Base-by-base conservation (phyloP, 2,888 invertebrate species). In the Metalampra italica region DNA sequence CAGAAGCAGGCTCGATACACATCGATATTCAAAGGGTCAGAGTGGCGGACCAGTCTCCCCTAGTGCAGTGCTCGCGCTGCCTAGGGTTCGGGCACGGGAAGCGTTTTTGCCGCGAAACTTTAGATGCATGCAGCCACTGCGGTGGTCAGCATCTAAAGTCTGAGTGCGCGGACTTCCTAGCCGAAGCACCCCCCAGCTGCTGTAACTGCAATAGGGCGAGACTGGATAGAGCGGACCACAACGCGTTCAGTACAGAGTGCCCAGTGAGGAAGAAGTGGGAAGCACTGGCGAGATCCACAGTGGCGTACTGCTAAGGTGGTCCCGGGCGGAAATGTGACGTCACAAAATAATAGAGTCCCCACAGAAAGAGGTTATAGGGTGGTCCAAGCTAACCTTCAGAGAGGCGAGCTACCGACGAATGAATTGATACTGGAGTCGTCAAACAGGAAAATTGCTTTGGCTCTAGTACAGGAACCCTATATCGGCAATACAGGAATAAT, bases 61-160 rank as follows among this genome's bases (percentile, higher is more conserved):
- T 48, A 1, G 30, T 46, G 7, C 52, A 46, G n/a, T 46, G 48
- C 38, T 42, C 47, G 7, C 40, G 40, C n/a, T 45, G 46, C n/a
- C n/a, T 44, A 8, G 43, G 36, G 12, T 46, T 41, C n/a, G 50
- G 50, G 1, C 50, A 50, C 13, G 46, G 46, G 2, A 32, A 30
- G 3, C 44, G 22, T 15, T 32, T 12, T 9, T 51, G 51, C 29
- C 13, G 12, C 7, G 42, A 51, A 7, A 9, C 34, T 9, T 22
- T 39, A 7, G 45, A 41, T 7, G 1, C n/a, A 12, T 51, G 51
- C 38, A 39, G 51, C 29, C 51, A 51, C 47, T 51, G 51, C 41
- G 51, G 34, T 7, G 47, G 45, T 9, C 47, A 42, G n/a, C 51
- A 51, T 13, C 7, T 30, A 12, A 29, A 12, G 32, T 37, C 32